These are phyloP conservation scores for Nomada fabriciana DNA, from an alignment of 2,888 invertebrate genomes.

Conservation along the genomic window DNA sequence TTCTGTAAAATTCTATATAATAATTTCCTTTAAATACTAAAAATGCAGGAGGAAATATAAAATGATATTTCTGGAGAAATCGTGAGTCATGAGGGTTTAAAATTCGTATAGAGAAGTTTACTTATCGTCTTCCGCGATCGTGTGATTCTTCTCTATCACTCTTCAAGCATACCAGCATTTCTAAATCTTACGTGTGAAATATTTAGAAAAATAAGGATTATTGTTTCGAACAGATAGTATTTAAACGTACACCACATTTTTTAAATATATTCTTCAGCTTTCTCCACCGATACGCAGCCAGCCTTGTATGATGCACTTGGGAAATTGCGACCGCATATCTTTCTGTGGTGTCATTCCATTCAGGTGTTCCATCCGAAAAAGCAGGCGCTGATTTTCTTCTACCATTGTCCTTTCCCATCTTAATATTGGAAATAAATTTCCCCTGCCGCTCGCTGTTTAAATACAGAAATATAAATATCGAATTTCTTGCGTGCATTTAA, in stretches of 20 bases:
- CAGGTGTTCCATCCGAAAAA: background rate
- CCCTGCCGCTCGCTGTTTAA: constrained; percentile 38
- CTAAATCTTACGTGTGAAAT: background rate
- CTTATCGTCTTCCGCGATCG: too few relatives aligned
- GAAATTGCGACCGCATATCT: constrained; percentile 63
- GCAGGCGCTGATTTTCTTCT: constrained; percentile 29
- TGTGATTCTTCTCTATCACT: too few relatives aligned
- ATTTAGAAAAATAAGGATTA: background rate
- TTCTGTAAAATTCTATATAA: background rate
- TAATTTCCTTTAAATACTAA: background rate
- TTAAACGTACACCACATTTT: constrained; percentile 49
- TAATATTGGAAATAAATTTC: constrained; percentile 51
- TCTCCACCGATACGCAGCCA: constrained; percentile 60
- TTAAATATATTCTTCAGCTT: constrained; percentile 52
- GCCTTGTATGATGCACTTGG: constrained; percentile 58
- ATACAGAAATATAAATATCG: background rate
- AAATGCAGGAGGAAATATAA: too few relatives aligned
- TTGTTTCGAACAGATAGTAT: background rate
- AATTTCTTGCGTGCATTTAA: background rate
- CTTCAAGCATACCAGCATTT: too few relatives aligned
- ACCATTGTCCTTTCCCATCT: constrained; percentile 6
- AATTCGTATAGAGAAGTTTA: too few relatives aligned
- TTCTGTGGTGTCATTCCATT: constrained; percentile 62
- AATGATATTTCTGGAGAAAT: too few relatives aligned
- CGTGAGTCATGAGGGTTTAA: too few relatives aligned